Percentiles rank a stretch among this genome's conserved stretches.
Conservation (phyloP, 1,140 invertebrate genomes). For the Drosophila pallidifrons region DNA sequence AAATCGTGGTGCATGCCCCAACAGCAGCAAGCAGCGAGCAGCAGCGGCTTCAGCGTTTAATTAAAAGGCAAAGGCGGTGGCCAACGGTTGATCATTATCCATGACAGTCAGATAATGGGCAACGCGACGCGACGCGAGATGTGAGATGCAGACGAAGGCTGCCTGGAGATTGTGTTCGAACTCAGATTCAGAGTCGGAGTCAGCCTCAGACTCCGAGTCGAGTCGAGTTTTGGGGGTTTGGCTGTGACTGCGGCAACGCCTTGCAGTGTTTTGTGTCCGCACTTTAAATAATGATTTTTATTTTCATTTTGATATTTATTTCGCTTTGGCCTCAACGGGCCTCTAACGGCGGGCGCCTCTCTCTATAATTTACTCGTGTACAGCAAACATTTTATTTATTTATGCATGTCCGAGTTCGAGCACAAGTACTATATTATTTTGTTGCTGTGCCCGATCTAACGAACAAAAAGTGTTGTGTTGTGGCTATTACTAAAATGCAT, state of each 20-base stretch:
- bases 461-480: background rate
- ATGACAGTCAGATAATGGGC: conserved; percentile 69
- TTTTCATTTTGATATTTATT: conserved; percentile 40
- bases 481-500: conserved; percentile 15
- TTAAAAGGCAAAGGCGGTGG: conserved; percentile 80
- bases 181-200: conserved; percentile 2
- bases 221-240: conserved; percentile 10
- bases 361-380: conserved; percentile 54
- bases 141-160: conserved; percentile 8
- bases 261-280: conserved; percentile 38
- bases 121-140: conserved; percentile 27
- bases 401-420: conserved; percentile 6
- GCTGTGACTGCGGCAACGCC: conserved; percentile 45
- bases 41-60: conserved; percentile 75
- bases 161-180: conserved; percentile 23
- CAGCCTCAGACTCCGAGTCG: background rate
- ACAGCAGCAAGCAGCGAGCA: background rate
- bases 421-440: background rate
- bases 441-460: background rate
- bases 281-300: conserved; percentile 66
- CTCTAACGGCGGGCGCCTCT: conserved; percentile 11
- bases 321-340: conserved; percentile 23
- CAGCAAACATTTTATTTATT: conserved; percentile 37
- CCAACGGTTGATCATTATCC: conserved; percentile 77
- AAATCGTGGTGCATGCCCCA: conserved; percentile 13